Base-by-base conservation (phyloP, 92 coral and sea anemone genomes). In the Phenganax subtilis region DNA sequence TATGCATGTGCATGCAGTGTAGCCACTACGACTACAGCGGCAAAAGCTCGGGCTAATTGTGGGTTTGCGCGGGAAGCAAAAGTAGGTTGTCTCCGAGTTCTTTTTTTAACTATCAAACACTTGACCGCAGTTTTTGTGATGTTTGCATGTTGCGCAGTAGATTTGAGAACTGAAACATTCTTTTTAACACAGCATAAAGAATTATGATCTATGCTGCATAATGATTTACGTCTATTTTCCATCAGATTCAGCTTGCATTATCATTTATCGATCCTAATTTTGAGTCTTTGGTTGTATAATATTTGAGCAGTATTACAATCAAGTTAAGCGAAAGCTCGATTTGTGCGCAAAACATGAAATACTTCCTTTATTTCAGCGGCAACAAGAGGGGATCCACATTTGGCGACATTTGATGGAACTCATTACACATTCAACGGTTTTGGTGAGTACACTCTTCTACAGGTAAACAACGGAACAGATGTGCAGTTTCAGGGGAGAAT, bases 401-500 rank as follows among this genome's bases (percentile, higher is more conserved):
- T 81, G 14, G 54, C 54, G 55, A 81, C 84, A 9, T 56, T 81
- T 44, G 84, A 81, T 65, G 84, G 84, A 11, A 60, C 62, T 14
- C 28, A 37, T 28, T 81, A 81, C 76, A 81, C 84, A 0, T 81
- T 81, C 20, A 81, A 81, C 28, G 84, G 84, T 37, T 53, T 66
- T 16, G 84, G 84, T 61, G 84, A 81, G 60, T 81, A 81, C 60
- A 52, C 60, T 12, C 75, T 81, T 0, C 57, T 81, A 10, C 66
- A 57, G 8, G 57, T 81, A 5, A 53, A 52, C 75, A 55, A 72
- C 17, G n/a, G 59, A 12, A 52, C 52, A 67, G 73, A 66, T 25
- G 66, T 81, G 12, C 28, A 16, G 62, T 58, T 81, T 37, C 84
- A 81, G 68, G 84, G 84, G 16, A 70, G 84, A 15, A 81, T 81